phyloP scores from a whole-genome alignment of 53 echinoderm and acorn worm genomes.

The Apostichopus leukothele region DNA sequence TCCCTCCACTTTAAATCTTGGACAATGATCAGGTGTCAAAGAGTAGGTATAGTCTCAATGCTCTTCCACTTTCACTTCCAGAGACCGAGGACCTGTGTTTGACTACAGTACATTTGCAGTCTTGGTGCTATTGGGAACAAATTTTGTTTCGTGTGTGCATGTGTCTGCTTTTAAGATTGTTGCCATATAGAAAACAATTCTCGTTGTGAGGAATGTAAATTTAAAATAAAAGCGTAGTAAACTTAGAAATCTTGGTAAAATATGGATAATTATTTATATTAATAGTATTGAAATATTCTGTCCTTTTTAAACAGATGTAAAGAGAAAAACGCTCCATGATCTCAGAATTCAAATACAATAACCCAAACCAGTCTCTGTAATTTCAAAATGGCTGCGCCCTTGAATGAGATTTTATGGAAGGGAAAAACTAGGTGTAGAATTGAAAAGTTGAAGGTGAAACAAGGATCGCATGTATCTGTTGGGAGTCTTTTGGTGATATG shows the following conservation, averaged over 20 bases:
- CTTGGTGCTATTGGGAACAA: too few relatives aligned
- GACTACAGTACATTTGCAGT: too few relatives aligned
- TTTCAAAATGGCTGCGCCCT: slow-evolving; percentile 78
- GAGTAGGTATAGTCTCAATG: too few relatives aligned
- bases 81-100: too few relatives aligned
- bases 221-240: neutral
- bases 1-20: too few relatives aligned
- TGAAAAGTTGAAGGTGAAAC: slow-evolving; percentile 80
- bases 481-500: slow-evolving; percentile 71
- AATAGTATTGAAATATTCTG: neutral
- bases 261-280: neutral
- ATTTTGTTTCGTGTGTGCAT: neutral
- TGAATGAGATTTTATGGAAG: slow-evolving; percentile 37
- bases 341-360: too few relatives aligned
- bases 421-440: slow-evolving; percentile 64
- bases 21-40: too few relatives aligned
- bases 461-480: slow-evolving; percentile 68
- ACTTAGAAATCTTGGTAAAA: neutral
- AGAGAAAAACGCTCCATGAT: neutral
- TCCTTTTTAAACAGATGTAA: neutral
- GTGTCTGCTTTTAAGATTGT: neutral
- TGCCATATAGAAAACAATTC: neutral
- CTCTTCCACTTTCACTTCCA: too few relatives aligned
- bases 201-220: neutral
- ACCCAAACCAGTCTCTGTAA: neutral